Evolutionary conservation across 2,888 invertebrate species (phyloP), one percentile per base, ranked within the genome.

Genomic region (Agonopterix alstromeriana): DNA sequence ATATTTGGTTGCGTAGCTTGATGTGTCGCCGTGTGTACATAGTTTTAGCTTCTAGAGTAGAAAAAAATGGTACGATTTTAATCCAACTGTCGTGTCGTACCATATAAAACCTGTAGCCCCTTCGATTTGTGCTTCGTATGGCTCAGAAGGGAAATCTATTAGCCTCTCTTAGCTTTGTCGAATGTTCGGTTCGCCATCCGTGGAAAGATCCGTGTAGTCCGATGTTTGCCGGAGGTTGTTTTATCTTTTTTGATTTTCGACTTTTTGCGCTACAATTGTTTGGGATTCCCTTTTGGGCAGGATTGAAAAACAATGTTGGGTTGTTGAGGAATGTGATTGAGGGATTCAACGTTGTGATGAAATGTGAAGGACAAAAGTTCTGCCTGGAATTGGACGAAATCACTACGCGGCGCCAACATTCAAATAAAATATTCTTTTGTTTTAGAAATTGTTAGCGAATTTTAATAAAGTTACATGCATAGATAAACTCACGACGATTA

Each of bases 131-230:
- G 47, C 53, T 51, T 43, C 50, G 54, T 54, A 65, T 56, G 53
- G 61, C 57, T 58, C 67, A 56, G 56, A 58, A 48, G 65, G 58
- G 60, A 60, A 60, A 57, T 61, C 56, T 60, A 58, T 58, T 57
- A 61, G 57, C 49, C 51, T 42, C 48, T 45, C 36, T 40, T 35
- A 35, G 47, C 36, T 38, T 27, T 12, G 17, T 36, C 49, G 38
- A 35, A 42, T 36, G 40, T 48, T 50, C 45, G 46, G 42, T 48
- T 48, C 48, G 45, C 44, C 46, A 48, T 46, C 44, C 27, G 47
- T 47, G 50, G 49, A 38, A 27, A 43, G 43, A 46, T 48, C 40
- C 35, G 36, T 35, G 42, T 49, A 42, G 48, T 35, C 45, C 27
- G 14, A 49, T 49, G 45, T 43, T 49, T 42, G 7, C 35, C 41